A percentile compares a stretch with the other conserved stretches of the same genome.
Evolutionary conservation across 2,797 vertebrate genomes (phyloP).

Genomic region (Chelonia mydas): DNA sequence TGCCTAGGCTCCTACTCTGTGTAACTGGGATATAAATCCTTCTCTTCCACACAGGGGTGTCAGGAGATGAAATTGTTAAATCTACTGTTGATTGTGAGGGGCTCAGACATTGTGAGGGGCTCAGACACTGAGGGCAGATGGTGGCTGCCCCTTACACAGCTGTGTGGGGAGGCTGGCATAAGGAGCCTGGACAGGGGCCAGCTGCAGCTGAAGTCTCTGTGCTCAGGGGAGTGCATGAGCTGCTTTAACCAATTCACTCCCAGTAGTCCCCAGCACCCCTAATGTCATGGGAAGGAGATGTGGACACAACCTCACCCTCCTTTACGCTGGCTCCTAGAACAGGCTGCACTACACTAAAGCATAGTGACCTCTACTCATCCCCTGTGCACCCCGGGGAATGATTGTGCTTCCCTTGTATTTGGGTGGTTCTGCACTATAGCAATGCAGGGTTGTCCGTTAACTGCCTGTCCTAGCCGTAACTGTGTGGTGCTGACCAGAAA

Average conservation of each 20-base stretch:
- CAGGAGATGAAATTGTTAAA: background rate
- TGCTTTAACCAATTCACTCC: background rate
- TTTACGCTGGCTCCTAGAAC: background rate
- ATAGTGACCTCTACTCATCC: background rate
- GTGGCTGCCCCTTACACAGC: background rate
- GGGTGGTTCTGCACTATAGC: fast-evolving
- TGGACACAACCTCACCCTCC: background rate
- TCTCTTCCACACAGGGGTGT: background rate
- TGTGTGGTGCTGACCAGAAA: constrained; percentile 47
- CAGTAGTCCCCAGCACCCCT: background rate
- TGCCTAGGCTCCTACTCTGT: background rate
- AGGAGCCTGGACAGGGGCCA: background rate
- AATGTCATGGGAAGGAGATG: background rate
- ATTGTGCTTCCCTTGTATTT: fast-evolving
- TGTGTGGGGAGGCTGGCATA: background rate
- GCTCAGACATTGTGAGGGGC: background rate
- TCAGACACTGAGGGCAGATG: background rate
- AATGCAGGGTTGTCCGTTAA: background rate
- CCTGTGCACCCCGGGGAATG: fast-evolving
- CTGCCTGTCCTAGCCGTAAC: background rate
- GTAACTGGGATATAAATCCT: background rate
- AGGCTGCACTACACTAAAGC: fast-evolving
- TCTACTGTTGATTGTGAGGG: background rate
- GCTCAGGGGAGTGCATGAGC: background rate
- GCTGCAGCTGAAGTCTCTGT: background rate